phyloP scores from a whole-genome alignment of 2,888 invertebrate species.

The Yponomeuta malinellus region DNA sequence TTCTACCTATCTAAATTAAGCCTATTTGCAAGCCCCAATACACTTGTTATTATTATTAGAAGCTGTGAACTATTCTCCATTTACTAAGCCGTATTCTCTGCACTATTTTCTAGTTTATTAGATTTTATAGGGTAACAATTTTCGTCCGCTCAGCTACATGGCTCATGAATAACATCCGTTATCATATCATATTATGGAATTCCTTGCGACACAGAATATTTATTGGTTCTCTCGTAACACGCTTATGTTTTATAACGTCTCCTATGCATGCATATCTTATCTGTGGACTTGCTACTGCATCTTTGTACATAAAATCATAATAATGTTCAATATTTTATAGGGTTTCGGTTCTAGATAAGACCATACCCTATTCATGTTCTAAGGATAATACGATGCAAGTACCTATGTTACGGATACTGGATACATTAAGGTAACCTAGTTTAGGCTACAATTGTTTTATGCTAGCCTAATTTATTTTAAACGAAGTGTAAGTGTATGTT shows the following conservation, averaged over 20 bases:
- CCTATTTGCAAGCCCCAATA: too few species aligned
- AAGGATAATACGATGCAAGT: too few species aligned
- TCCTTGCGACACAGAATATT: conserved; percentile 29
- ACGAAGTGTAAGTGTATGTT: too few species aligned
- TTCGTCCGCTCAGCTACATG: conserved; percentile 11
- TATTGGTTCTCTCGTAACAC: conserved; percentile 45
- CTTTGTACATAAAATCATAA: conserved; percentile 37
- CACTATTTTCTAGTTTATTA: conserved; percentile 18
- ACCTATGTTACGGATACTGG: not conserved
- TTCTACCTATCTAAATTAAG: too few species aligned
- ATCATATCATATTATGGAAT: conserved; percentile 26
- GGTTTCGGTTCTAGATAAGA: not conserved
- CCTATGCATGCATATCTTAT: conserved; percentile 42
- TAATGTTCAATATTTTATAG: conserved; percentile 11
- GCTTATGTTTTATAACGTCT: conserved; percentile 42
- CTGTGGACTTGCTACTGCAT: conserved; percentile 35
- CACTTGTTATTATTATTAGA: too few species aligned
- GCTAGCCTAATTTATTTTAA: not conserved
- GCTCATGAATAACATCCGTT: conserved; percentile 19
- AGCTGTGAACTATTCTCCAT: too few species aligned
- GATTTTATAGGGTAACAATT: conserved; percentile 33
- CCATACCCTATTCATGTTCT: not conserved
- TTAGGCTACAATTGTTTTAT: not conserved
- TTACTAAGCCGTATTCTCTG: not conserved
- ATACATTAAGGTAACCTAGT: not conserved